These are phyloP conservation scores for Coenonympha arcania DNA, from an alignment of 2,888 invertebrate species.

Conservation along the genomic window DNA sequence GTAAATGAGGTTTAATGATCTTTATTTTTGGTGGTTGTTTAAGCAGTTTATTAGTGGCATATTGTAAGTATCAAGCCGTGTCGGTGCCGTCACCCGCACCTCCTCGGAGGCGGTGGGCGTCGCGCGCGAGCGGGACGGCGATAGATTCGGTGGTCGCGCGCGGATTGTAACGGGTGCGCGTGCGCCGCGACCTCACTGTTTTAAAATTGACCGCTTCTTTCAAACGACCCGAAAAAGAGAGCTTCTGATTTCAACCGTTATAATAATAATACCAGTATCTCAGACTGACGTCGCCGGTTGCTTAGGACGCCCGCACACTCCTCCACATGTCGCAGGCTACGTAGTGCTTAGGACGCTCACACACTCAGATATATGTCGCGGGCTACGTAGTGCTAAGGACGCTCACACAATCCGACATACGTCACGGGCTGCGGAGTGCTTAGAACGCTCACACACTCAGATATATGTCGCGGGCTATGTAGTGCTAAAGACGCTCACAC, in stretches of 20 bases:
- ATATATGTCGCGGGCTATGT: too few relatives aligned
- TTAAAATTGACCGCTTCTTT: slow-evolving; percentile 47
- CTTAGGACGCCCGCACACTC: too few relatives aligned
- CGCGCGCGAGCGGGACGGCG: slow-evolving; percentile 45
- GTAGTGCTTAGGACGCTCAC: too few relatives aligned
- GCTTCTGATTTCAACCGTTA: slow-evolving; percentile 5
- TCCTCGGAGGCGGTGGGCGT: slow-evolving; percentile 55
- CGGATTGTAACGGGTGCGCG: slow-evolving; percentile 53
- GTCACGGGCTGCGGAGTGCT: too few relatives aligned
- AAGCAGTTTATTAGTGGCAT: neutral
- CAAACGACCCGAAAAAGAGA: slow-evolving; percentile 27
- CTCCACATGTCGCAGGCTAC: too few relatives aligned
- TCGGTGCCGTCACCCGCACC: slow-evolving; percentile 38
- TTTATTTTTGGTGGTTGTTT: neutral
- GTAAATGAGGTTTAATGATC: too few relatives aligned
- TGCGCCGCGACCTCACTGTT: slow-evolving; percentile 48
- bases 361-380: too few relatives aligned
- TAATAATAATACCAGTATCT: neutral
- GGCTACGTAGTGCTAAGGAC: too few relatives aligned
- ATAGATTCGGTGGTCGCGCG: slow-evolving; percentile 32
- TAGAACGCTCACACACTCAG: too few relatives aligned
- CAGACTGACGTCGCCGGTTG: neutral
- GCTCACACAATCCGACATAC: too few relatives aligned
- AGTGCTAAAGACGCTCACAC: too few relatives aligned
- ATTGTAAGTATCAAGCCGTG: slow-evolving; percentile 49